phyloP scores from a whole-genome alignment of 2,888 invertebrate species.

The Polyommatus iphigenia region DNA sequence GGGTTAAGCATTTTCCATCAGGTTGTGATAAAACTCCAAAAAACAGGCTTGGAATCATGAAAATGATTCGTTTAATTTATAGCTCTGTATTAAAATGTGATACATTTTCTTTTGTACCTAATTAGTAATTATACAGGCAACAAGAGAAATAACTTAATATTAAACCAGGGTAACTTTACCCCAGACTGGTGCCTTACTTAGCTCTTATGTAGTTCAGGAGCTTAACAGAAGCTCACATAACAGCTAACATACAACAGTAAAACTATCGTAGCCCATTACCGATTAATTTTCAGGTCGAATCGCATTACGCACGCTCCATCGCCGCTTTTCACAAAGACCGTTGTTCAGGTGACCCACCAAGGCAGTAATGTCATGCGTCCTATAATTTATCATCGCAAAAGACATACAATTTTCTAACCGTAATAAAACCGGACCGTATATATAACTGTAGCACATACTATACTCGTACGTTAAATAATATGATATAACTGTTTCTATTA shows the following conservation, averaged over 20 bases:
- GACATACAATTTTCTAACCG: constrained; percentile 38
- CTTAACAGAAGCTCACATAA: not conserved
- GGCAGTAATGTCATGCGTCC: constrained; percentile 30
- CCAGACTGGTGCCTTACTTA: not conserved
- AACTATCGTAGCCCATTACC: not conserved
- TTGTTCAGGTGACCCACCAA: constrained; percentile 26
- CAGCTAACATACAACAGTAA: constrained; percentile 6
- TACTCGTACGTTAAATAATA: constrained; percentile 20
- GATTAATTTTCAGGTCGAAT: not conserved
- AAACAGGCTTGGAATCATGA: too few relatives aligned
- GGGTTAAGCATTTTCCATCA: too few relatives aligned
- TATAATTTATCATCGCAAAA: constrained; percentile 33
- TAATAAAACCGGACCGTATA: constrained; percentile 38
- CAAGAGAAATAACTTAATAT: not conserved
- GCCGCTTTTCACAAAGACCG: constrained; percentile 34
- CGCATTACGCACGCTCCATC: constrained; percentile 3
- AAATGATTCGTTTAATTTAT: too few relatives aligned
- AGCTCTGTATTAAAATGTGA: too few relatives aligned
- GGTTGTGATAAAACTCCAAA: too few relatives aligned
- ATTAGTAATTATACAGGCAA: not conserved
- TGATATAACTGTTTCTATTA: constrained; percentile 12
- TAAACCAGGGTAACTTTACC: not conserved
- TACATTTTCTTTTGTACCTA: too few relatives aligned
- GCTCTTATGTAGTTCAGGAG: not conserved
- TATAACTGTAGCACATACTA: constrained; percentile 37